These are phyloP conservation scores for Chionodraco myersi DNA, from an alignment of 2,113 vertebrate genomes.

Conservation along the genomic window DNA sequence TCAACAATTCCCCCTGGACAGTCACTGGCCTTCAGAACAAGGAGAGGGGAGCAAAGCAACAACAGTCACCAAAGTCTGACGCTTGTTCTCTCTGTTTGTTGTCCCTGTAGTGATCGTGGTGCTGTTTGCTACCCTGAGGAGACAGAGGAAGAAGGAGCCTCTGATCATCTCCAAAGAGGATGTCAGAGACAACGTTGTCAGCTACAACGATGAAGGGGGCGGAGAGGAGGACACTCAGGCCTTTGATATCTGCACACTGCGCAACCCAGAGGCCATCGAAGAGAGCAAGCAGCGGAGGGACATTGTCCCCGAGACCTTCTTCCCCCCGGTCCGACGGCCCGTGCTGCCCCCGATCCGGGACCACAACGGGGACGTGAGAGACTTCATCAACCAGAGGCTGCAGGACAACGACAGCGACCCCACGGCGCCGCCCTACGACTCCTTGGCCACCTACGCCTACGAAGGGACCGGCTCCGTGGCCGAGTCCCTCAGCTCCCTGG, in stretches of 20 bases:
- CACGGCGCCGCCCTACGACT: constrained; percentile 95
- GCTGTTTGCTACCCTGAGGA: constrained; percentile 91
- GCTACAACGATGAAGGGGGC: constrained; percentile 97
- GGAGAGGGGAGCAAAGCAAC: constrained; percentile 40
- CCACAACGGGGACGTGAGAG: constrained; percentile 93
- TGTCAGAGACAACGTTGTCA: constrained; percentile 97
- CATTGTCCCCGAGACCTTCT: constrained; percentile 91
- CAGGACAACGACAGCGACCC: constrained; percentile 95
- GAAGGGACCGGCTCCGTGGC: constrained; percentile 94
- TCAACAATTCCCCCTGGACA: constrained; percentile 52
- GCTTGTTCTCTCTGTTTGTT: constrained; percentile 39
- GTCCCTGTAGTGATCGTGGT: constrained; percentile 90
- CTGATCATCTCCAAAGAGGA: constrained; percentile 99
- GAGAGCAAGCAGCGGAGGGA: constrained; percentile 92
- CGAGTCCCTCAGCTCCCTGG: constrained; percentile 94
- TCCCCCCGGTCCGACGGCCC: constrained; percentile 85
- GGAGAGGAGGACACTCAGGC: constrained; percentile 98
- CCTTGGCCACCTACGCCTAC: constrained; percentile 95
- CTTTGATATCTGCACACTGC: constrained; percentile 94
- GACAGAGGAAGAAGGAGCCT: constrained; percentile 95
- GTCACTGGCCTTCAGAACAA: constrained; percentile 40
- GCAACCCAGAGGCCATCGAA: constrained; percentile 95
- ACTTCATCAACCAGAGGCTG: constrained; percentile 96
- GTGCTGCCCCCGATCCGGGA: constrained; percentile 81
- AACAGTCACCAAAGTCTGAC: constrained; percentile 42